Evolutionary conservation across 1,140 invertebrate species (phyloP).

Genomic region (Pemphigus obesinymphae): DNA sequence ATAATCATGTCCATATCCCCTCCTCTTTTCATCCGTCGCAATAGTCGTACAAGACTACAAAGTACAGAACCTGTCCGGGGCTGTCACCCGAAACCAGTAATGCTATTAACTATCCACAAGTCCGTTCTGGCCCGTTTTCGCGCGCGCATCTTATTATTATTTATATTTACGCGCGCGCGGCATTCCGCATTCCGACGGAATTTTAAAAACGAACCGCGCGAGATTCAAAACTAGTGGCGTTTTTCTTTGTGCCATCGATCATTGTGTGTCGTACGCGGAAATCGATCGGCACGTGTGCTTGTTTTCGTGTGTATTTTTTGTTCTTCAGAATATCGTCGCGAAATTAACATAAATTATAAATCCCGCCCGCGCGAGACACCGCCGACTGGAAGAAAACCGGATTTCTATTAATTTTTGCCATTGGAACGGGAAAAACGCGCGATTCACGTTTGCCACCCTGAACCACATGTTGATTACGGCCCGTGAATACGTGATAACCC

Average conservation of each 20-base stretch:
- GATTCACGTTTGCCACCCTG: slow-evolving; percentile 27
- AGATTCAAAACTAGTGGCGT: too few species aligned
- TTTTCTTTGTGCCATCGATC: background rate
- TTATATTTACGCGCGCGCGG: background rate
- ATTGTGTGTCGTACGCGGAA: background rate
- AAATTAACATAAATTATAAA: slow-evolving; percentile 2
- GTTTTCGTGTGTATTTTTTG: background rate
- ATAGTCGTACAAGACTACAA: too few species aligned
- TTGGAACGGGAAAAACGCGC: slow-evolving; percentile 14
- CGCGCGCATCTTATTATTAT: background rate
- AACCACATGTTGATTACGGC: slow-evolving; percentile 25
- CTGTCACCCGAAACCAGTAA: too few species aligned
- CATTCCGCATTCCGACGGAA: too few species aligned
- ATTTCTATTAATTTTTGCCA: background rate
- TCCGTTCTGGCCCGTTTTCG: background rate
- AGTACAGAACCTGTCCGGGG: too few species aligned
- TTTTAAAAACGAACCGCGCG: too few species aligned
- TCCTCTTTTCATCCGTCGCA: too few species aligned
- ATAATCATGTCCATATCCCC: too few species aligned
- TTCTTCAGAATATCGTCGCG: background rate
- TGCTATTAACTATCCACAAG: too few species aligned
- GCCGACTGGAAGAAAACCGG: background rate
- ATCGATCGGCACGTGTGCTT: background rate
- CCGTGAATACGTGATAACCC: slow-evolving; percentile 7
- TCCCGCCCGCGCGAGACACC: background rate